phyloP scores from a whole-genome alignment of 2,113 vertebrate genomes.

The Elgaria multicarinata region DNA sequence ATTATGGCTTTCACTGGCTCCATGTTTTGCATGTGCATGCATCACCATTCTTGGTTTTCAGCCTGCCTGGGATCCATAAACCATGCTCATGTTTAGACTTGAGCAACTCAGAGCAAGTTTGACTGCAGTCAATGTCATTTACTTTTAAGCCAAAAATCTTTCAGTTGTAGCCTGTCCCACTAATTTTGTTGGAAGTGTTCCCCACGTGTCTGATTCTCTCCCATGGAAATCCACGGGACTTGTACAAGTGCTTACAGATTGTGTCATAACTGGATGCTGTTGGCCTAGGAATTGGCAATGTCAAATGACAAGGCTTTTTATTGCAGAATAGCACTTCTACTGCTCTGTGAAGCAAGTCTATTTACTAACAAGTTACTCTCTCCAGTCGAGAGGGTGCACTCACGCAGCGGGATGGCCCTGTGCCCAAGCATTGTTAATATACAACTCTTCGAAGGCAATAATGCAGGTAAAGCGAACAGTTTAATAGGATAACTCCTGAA shows the following conservation, averaged over 20 bases:
- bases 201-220: background rate
- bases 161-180: background rate
- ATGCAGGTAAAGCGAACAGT: conserved; percentile 67
- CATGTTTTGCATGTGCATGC: background rate
- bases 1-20: background rate
- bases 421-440: conserved; percentile 44
- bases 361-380: conserved; percentile 60
- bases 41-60: background rate
- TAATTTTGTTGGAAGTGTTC: background rate
- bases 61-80: background rate
- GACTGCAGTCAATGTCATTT: background rate
- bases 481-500: conserved; percentile 55
- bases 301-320: conserved; percentile 54
- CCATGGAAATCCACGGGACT: background rate
- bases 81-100: background rate
- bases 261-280: background rate
- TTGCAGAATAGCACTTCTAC: conserved; percentile 38
- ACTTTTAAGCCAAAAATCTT: background rate
- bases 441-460: conserved; percentile 52
- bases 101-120: background rate
- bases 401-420: conserved; percentile 35
- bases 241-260: background rate
- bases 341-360: conserved; percentile 58
- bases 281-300: conserved; percentile 60
- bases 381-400: conserved; percentile 27